A percentile compares a stretch with the other conserved stretches of the same genome.
Conservation (phyloP, 2,113 vertebrate genomes). For the Pelmatolapia mariae region DNA sequence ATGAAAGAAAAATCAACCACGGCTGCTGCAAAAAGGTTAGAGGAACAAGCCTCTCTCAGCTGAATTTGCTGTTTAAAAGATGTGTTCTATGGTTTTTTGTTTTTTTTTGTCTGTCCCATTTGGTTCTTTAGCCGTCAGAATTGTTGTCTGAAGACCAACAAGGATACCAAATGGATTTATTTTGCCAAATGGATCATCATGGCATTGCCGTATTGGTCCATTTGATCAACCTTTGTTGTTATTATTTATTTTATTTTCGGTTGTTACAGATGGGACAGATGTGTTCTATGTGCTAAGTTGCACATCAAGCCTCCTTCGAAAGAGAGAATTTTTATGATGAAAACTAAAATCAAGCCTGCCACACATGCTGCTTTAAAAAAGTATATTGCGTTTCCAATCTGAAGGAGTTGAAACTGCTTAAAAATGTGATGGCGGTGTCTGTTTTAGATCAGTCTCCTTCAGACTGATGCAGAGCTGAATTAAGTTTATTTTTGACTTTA, state of each 20-base stretch:
- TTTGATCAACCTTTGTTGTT: too few relatives aligned
- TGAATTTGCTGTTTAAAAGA: neutral
- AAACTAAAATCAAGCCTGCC: neutral
- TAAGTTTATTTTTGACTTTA: neutral
- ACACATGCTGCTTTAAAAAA: neutral
- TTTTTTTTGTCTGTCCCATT: too few relatives aligned
- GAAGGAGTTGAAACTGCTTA: neutral
- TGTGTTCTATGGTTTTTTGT: neutral
- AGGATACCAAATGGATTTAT: too few relatives aligned
- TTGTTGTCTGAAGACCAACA: too few relatives aligned
- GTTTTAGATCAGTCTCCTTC: neutral
- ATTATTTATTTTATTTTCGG: too few relatives aligned
- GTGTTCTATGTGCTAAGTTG: neutral
- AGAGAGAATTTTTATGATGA: neutral
- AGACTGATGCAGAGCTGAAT: neutral
- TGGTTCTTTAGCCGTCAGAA: too few relatives aligned
- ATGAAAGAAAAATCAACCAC: slow-evolving; percentile 68
- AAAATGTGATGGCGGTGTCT: neutral
- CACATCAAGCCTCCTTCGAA: neutral
- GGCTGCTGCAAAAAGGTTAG: slow-evolving; percentile 76
- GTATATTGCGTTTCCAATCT: neutral
- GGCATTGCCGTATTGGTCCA: too few relatives aligned
- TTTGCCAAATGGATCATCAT: too few relatives aligned
- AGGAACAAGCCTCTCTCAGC: neutral
- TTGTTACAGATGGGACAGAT: too few relatives aligned